Evolutionary conservation across 2,113 vertebrate genomes (phyloP), one percentile per base, ranked within the genome.

Genomic region (Rhombomys opimus): DNA sequence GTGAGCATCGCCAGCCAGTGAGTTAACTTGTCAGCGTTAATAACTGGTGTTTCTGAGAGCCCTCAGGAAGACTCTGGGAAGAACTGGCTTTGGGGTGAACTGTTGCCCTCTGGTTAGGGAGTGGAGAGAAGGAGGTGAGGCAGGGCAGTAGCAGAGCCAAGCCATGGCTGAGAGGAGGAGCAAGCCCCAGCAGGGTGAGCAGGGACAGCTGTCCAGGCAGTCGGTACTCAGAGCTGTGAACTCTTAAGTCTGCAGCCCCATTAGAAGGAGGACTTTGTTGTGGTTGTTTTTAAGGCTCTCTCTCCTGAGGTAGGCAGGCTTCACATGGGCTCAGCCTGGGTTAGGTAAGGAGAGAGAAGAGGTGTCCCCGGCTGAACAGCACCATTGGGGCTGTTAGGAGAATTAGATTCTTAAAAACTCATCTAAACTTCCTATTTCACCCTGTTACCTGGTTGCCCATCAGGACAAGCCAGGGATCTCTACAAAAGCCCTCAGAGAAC

Each of bases 1-100:
- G 10, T 0, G 4, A 32, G 13, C 57, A 2, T 32, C 54, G 54
- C 46, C 41, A 35, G 0, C 38, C 30, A 30, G 38, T 57, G 11
- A 32, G 72, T 81, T 32, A 61, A 81, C 50, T 41, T 89, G 15
- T 82, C 46, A 10, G 63, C 11, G 12, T 80, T 54, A 76, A 76
- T 96, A 95, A 86, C 63, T 61, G 54, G 27, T 65, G 25, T 72
- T 94, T 73, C 88, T 89, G 57, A 91, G 68, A 59, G 65, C n/a
- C 72, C 38, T 78, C 30, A 27, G 30, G 63, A 73, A 4, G 54
- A 38, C 63, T 67, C 18, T 50, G 11, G 46, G 9, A 27, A 35
- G 63, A 25, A n/a, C 82, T 68, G 52, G 68, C 65, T 18, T 25
- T 23, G 18, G 52, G 80, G 15, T 22, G 81, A 38, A 27, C 52